Evolutionary conservation across 2,888 invertebrate genomes (phyloP).

Genomic region (Calephelis perditalis): DNA sequence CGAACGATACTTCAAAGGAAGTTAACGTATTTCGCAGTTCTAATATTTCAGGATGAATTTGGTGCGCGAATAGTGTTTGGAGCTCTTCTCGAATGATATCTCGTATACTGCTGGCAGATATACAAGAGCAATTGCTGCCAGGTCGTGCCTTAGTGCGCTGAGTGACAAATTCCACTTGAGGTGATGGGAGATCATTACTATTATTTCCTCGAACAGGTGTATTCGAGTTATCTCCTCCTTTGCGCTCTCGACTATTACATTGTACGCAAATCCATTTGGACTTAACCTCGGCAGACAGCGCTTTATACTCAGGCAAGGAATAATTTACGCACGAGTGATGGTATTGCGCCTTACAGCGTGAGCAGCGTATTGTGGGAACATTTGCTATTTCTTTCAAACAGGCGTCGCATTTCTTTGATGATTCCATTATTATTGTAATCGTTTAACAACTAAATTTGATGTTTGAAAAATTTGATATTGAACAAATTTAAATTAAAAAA

Average conservation of each 20-base stretch:
- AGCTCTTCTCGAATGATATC: neutral
- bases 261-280: conserved; percentile 7
- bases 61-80: neutral
- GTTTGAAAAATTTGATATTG: neutral
- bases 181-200: neutral
- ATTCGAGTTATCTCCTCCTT: neutral
- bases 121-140: conserved; percentile 3
- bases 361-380: neutral
- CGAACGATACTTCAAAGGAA: neutral
- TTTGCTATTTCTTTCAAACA: conserved; percentile 4
- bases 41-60: neutral
- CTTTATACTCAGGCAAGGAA: conserved; percentile 9
- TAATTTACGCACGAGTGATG: conserved; percentile 10
- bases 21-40: neutral
- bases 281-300: neutral
- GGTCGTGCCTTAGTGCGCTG: neutral
- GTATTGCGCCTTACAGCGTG: conserved; percentile 7
- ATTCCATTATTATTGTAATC: neutral
- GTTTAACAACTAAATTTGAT: neutral
- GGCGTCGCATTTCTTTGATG: conserved; percentile 1
- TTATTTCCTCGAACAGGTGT: neutral
- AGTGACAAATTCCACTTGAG: neutral
- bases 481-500: neutral
- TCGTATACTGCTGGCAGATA: neutral
- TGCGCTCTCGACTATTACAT: neutral